Evolutionary conservation across 1,140 invertebrate species (phyloP), one percentile per base, ranked within the genome.

Genomic region (Chymomyza costata): DNA sequence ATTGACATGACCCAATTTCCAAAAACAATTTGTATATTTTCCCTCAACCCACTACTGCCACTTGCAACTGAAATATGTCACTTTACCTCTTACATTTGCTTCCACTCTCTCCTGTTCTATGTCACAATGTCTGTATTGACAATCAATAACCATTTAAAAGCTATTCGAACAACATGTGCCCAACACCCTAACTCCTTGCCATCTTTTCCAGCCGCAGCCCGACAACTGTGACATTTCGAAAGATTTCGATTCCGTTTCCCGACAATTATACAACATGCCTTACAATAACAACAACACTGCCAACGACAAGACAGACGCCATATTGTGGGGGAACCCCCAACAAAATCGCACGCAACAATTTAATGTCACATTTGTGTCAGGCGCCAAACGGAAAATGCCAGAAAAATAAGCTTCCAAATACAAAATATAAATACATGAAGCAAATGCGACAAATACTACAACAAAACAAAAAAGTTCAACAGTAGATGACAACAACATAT

Each of bases 101-200:
- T n/a, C n/a, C n/a, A n/a, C n/a, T n/a, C n/a, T n/a, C n/a, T n/a
- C n/a, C n/a, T n/a, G n/a, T n/a, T n/a, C n/a, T n/a, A n/a, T n/a
- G n/a, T n/a, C n/a, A n/a, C n/a, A n/a, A n/a, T n/a, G n/a, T 47
- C 16, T 47, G 14, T 38, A 31, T 34, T 55, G 43, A 65, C 71
- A 76, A 76, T 76, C 71, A 76, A 76, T 76, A 76, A 78, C 66
- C 71, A 76, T 76, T 76, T 76, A 76, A 78, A 76, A 76, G 71
- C 71, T 76, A 71, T 76, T 76, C 50, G 47, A 57, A 78, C 71
- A 76, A 78, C 71, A 76, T 76, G 71, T 78, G 71, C 63, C 51
- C 59, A n/a, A n/a, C n/a, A 59, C 44, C 11, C 30, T 25, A 44
- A 7, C 16, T 21, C 30, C 40, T 31, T 43, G 37, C 47, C 39